Evolutionary conservation across 1,140 invertebrate species (phyloP).

Genomic region (Bombyx mori): DNA sequence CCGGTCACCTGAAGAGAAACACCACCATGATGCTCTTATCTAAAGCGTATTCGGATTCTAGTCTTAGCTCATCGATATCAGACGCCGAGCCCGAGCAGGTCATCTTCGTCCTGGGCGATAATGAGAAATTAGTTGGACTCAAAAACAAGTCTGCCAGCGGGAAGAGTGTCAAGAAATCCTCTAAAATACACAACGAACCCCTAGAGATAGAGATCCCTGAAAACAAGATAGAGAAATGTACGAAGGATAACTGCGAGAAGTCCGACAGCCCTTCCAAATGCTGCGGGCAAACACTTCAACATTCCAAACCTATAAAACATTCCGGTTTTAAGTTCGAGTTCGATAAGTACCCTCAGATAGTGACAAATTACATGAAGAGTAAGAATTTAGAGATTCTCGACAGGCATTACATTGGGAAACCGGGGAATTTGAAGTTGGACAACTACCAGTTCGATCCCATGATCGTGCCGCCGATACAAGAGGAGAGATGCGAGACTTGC

Average conservation of each 20-base stretch:
- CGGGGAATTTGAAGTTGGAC: conserved; percentile 67
- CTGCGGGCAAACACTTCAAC: conserved; percentile 68
- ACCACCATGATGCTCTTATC: conserved; percentile 40
- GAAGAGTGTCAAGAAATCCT: conserved; percentile 50
- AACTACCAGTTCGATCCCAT: conserved; percentile 66
- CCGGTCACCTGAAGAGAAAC: conserved; percentile 32
- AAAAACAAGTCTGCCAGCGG: conserved; percentile 67
- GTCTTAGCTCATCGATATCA: conserved; percentile 36
- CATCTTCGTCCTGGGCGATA: conserved; percentile 83
- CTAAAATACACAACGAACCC: conserved; percentile 37
- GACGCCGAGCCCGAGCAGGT: conserved; percentile 66
- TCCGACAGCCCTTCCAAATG: conserved; percentile 47
- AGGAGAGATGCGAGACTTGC: conserved; percentile 66
- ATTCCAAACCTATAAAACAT: conserved; percentile 75
- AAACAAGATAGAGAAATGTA: conserved; percentile 19
- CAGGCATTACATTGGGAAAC: conserved; percentile 75
- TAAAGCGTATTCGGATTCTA: conserved; percentile 42
- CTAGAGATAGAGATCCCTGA: conserved; percentile 19
- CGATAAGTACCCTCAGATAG: conserved; percentile 78
- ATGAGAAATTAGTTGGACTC: conserved; percentile 75
- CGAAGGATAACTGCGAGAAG: conserved; percentile 24
- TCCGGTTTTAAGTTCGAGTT: conserved; percentile 80
- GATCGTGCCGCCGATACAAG: conserved; percentile 54
- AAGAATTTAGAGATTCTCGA: conserved; percentile 78
- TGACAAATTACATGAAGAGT: conserved; percentile 80